Evolutionary conservation across 1,140 invertebrate species (phyloP).

Genomic region (Drosophila suzukii): DNA sequence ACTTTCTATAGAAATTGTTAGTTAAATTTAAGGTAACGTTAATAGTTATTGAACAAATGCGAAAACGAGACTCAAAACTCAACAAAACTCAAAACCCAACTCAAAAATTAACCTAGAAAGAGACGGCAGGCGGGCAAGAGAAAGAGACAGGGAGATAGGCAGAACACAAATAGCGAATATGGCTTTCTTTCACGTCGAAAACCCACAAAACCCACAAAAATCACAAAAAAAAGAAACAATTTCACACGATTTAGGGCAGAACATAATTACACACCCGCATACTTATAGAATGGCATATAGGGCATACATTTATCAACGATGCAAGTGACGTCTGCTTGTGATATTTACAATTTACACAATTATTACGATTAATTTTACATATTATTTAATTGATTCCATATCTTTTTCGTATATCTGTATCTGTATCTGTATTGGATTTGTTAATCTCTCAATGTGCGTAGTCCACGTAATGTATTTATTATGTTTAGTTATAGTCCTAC

Average conservation of each 20-base stretch:
- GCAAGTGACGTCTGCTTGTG: conserved; percentile 82
- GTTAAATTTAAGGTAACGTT: conserved; percentile 45
- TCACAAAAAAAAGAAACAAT: conserved; percentile 3
- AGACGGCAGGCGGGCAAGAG: conserved; percentile 9
- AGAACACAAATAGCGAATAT: neutral
- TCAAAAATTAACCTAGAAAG: conserved; percentile 18
- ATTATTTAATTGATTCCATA: conserved; percentile 45
- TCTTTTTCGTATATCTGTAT: conserved; percentile 12
- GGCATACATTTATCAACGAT: conserved; percentile 75
- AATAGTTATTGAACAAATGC: conserved; percentile 48
- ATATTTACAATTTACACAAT: conserved; percentile 83
- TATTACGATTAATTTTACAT: conserved; percentile 70
- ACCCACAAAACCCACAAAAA: conserved; percentile 5
- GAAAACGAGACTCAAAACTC: conserved; percentile 29
- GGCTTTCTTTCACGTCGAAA: conserved; percentile 8
- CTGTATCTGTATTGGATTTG: conserved; percentile 40
- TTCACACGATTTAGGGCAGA: conserved; percentile 13
- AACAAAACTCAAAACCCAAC: conserved; percentile 20
- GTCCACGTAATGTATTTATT: conserved; percentile 47
- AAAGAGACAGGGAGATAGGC: conserved; percentile 2
- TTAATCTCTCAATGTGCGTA: conserved; percentile 38
- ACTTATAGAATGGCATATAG: conserved; percentile 47
- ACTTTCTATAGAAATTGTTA: conserved; percentile 53
- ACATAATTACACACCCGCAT: conserved; percentile 25
- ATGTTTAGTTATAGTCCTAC: conserved; percentile 40